phyloP scores from a whole-genome alignment of 2,888 invertebrate species.

The Podotricha telesiphe region DNA sequence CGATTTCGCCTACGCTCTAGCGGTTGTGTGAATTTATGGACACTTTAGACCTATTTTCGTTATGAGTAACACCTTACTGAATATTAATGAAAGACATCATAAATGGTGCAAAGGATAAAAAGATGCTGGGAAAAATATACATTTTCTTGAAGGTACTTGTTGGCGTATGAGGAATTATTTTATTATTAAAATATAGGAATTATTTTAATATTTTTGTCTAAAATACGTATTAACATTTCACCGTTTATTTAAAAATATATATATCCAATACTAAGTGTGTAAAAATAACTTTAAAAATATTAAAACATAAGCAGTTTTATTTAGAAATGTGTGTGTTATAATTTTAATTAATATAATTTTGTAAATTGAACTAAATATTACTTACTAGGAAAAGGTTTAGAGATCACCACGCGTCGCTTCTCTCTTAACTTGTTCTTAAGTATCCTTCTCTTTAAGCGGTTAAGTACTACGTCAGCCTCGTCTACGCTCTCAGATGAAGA shows the following conservation, averaged over 20 bases:
- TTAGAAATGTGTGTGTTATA: not conserved
- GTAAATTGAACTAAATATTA: conserved; percentile 40
- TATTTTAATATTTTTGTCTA: too few relatives aligned
- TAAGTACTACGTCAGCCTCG: conserved; percentile 79
- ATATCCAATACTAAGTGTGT: too few relatives aligned
- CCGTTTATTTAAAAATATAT: too few relatives aligned
- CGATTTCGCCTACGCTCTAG: conserved; percentile 40
- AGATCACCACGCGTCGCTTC: conserved; percentile 67
- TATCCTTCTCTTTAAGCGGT: conserved; percentile 78
- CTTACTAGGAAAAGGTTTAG: conserved; percentile 69
- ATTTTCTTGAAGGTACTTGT: conserved; percentile 12
- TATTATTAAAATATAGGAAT: too few relatives aligned
- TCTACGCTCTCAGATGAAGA: conserved; percentile 81
- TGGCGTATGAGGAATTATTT: not conserved
- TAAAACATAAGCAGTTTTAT: not conserved
- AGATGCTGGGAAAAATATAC: not conserved
- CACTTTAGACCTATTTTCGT: conserved; percentile 47
- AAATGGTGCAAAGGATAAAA: conserved; percentile 22
- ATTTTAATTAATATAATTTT: not conserved
- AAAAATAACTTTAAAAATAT: too few relatives aligned
- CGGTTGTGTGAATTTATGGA: conserved; percentile 31
- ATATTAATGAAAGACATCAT: conserved; percentile 51
- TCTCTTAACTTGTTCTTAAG: conserved; percentile 78
- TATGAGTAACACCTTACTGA: conserved; percentile 54
- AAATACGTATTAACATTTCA: too few relatives aligned